Base-by-base conservation (phyloP, 2,888 invertebrate genomes). In the Calameuta idolon region DNA sequence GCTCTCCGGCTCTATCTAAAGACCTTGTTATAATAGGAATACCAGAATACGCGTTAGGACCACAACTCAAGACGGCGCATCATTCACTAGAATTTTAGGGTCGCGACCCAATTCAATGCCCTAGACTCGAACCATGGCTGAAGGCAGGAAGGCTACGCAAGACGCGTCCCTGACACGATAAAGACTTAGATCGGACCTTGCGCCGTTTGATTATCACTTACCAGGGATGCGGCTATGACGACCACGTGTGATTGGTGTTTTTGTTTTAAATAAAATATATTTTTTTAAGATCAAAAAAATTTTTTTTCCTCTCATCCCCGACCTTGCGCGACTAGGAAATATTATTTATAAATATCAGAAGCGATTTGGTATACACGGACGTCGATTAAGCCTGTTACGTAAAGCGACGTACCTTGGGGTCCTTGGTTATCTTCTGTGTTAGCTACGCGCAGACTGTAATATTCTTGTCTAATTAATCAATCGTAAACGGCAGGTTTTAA, bases 81-180 rank as follows among this genome's bases (percentile, higher is more conserved):
- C 34, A 12, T 71, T 71, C 0, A 23, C 5, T 9, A 71, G 71
- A 71, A 71, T 71, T 71, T 71, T 84, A 83, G 84, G 85, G 86
- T 87, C 87, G 79, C 76, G 86, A 83, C 85, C 86, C 77, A 87
- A 83, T 86, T 87, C 79, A 75, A 69, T 80, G 81, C 83, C 83
- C 86, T 83, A 81, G 76, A 77, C 55, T 55, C 55, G 23, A 23
- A 5, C 55, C 55, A 55, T 23, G 23, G 23, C 23, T 55, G 55
- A 55, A 55, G 55, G 55, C 40, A 40, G 15, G 12, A 40, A 40
- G 40, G 5, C 55, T 55, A 23, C 55, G 55, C 55, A 55, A 55
- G 80, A 76, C 81, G 79, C 79, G 83, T 73, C 85, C 85, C 81
- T 85, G 84, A 83, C 83, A 83, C 77, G 71, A 23, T 71, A 71